A percentile compares a stretch with the other conserved stretches of the same genome.
Conservation (phyloP, 2,888 invertebrate species). For the Agonopterix heracliana region DNA sequence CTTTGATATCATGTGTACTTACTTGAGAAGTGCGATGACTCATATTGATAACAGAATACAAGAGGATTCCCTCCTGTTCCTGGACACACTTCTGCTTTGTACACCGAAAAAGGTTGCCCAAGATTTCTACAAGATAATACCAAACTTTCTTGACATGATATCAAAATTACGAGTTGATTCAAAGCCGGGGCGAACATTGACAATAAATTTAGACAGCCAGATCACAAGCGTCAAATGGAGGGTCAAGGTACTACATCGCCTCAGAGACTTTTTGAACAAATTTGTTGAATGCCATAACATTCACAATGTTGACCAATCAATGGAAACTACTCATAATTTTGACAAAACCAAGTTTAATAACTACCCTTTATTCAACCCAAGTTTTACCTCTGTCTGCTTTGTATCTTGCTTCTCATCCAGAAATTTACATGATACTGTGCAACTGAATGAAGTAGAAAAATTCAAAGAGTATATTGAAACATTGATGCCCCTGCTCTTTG, state of each 20-base stretch:
- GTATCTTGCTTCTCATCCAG: slow-evolving; percentile 61
- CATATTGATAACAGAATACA: slow-evolving; percentile 88
- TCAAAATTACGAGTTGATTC: slow-evolving; percentile 82
- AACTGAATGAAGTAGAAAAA: slow-evolving; percentile 59
- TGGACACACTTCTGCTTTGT: slow-evolving; percentile 84
- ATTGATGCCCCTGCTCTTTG: slow-evolving; percentile 85
- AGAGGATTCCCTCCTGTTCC: slow-evolving; percentile 86
- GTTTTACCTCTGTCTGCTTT: slow-evolving; percentile 46
- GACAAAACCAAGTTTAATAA: slow-evolving; percentile 37
- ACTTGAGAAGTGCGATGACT: slow-evolving; percentile 92
- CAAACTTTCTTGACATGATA: slow-evolving; percentile 90
- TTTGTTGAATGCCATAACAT: slow-evolving; percentile 46
- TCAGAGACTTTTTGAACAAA: slow-evolving; percentile 72
- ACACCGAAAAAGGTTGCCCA: slow-evolving; percentile 80
- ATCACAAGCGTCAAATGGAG: slow-evolving; percentile 87
- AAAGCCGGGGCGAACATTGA: slow-evolving; percentile 80
- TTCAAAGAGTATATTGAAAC: slow-evolving; percentile 79
- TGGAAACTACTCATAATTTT: slow-evolving; percentile 32
- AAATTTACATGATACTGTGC: slow-evolving; percentile 38
- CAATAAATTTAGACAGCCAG: slow-evolving; percentile 81
- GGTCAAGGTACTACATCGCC: slow-evolving; percentile 82
- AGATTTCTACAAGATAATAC: slow-evolving; percentile 82
- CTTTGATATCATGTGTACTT: slow-evolving; percentile 85
- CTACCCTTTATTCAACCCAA: slow-evolving; percentile 48
- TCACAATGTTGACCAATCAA: slow-evolving; percentile 18